Evolutionary conservation across 2,797 vertebrate genomes (phyloP).

Genomic region (Denticeps clupeoides): DNA sequence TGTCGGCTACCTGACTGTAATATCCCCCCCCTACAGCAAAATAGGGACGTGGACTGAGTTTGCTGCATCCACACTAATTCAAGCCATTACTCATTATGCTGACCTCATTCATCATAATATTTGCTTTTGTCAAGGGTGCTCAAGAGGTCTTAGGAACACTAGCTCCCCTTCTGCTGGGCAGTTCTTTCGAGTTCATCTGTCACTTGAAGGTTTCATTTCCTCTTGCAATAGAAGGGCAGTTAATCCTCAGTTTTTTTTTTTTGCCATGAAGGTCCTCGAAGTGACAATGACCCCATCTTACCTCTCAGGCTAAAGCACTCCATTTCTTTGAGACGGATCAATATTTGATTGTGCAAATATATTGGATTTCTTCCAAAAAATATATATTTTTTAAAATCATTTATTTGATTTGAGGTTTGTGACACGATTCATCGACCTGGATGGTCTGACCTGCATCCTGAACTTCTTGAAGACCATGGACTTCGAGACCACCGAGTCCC

Average conservation of each 20-base stretch:
- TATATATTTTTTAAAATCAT: too few species aligned
- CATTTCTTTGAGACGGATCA: too few species aligned
- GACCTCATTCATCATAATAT: conserved; percentile 3
- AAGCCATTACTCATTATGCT: not conserved
- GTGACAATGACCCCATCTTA: too few species aligned
- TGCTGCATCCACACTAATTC: not conserved
- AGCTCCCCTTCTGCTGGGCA: not conserved
- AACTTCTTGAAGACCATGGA: conserved; percentile 98
- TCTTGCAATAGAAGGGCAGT: too few species aligned
- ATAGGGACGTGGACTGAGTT: not conserved
- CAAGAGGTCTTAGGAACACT: not conserved
- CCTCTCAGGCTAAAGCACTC: too few species aligned
- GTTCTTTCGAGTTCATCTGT: not conserved
- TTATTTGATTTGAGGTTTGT: conserved; percentile 94
- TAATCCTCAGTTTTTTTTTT: too few species aligned
- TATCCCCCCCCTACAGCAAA: too few species aligned
- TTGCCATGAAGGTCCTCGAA: too few species aligned
- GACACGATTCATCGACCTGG: conserved; percentile 94
- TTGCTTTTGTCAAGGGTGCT: not conserved
- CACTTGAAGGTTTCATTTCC: too few species aligned
- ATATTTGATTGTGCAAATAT: too few species aligned
- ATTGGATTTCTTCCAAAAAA: too few species aligned
- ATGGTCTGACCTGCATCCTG: conserved; percentile 89
- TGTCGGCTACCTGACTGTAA: too few species aligned
- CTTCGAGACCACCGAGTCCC: conserved; percentile 94